These are phyloP conservation scores for Pyxicephalus adspersus DNA, from an alignment of 2,113 vertebrate species.

Conservation along the genomic window DNA sequence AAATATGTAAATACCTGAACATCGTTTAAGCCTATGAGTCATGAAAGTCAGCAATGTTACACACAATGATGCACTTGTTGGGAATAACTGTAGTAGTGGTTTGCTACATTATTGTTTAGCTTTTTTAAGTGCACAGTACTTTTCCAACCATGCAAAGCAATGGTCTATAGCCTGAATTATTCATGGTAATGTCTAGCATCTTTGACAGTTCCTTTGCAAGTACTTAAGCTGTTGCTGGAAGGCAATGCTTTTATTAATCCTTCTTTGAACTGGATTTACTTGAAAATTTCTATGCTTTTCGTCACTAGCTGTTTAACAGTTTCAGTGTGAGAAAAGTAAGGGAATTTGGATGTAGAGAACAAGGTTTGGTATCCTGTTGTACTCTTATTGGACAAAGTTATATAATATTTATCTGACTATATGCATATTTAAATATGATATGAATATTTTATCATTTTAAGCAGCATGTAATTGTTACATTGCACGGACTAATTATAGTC, in stretches of 20 bases:
- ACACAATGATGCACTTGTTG: background rate
- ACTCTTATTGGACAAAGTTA: background rate
- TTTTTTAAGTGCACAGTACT: background rate
- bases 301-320: constrained; percentile 7
- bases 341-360: background rate
- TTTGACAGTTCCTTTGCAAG: constrained; percentile 19
- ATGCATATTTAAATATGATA: background rate
- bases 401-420: background rate
- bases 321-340: background rate
- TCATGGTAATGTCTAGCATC: constrained; percentile 28
- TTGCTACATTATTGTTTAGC: background rate
- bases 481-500: no score
- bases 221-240: constrained; percentile 18
- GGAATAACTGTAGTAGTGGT: background rate
- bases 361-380: background rate
- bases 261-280: constrained; percentile 43
- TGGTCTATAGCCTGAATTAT: constrained; percentile 1
- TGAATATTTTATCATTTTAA: background rate
- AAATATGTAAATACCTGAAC: no score
- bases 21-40: no score
- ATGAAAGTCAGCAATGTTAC: no score
- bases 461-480: no score
- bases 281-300: constrained; percentile 14
- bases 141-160: constrained; percentile 9
- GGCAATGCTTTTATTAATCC: constrained; percentile 29